Evolutionary conservation across 2,797 vertebrate species (phyloP).

Genomic region (Notamacropus eugenii): DNA sequence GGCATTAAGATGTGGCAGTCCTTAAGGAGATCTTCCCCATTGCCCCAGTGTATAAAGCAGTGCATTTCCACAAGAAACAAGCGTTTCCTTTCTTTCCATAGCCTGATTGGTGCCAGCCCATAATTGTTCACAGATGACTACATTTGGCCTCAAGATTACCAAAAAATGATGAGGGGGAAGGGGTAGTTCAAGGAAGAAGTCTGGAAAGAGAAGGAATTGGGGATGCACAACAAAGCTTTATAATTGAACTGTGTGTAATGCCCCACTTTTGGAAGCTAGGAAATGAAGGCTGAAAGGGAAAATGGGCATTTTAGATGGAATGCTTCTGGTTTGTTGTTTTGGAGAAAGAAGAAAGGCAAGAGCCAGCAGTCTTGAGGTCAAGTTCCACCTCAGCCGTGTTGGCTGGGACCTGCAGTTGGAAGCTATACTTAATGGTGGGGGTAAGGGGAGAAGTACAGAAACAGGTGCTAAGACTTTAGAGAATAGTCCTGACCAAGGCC

Average conservation of each 20-base stretch:
- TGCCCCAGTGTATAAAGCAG: conserved; percentile 71
- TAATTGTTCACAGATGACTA: conserved; percentile 86
- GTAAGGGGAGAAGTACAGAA: background rate
- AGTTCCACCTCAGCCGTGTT: background rate
- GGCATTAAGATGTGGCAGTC: background rate
- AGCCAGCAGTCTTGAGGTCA: background rate
- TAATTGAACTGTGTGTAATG: background rate
- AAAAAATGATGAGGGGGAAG: conserved; percentile 67
- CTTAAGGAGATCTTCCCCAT: background rate
- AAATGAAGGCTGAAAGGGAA: background rate
- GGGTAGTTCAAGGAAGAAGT: background rate
- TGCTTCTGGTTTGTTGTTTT: background rate
- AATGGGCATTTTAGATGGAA: background rate
- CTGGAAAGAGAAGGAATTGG: background rate
- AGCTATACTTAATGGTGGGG: background rate
- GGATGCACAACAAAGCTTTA: background rate
- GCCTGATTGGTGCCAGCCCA: conserved; percentile 79
- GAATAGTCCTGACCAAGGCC: background rate
- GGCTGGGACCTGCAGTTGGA: background rate
- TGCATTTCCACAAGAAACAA: conserved; percentile 78
- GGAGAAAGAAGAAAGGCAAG: background rate
- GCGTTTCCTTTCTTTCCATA: conserved; percentile 82
- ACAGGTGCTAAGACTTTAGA: background rate
- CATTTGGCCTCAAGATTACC: conserved; percentile 80
- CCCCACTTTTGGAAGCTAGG: background rate